Conservation (phyloP, 2,797 vertebrate genomes). For the Triplophysa bombifrons region DNA sequence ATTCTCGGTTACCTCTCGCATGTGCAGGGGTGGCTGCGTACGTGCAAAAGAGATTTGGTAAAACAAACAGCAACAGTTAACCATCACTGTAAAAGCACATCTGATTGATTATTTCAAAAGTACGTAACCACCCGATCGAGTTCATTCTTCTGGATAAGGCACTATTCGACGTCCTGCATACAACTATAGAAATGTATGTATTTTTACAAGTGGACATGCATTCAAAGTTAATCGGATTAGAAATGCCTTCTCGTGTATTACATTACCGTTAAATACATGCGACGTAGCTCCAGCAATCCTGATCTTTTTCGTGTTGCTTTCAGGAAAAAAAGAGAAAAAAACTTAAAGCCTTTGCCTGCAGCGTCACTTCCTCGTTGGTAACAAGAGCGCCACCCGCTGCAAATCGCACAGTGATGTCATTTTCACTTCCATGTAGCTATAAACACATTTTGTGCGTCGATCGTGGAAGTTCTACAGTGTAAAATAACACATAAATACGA, state of each 20-base stretch:
- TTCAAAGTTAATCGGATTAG: neutral
- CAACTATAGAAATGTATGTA: neutral
- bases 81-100: neutral
- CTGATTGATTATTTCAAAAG: conserved; percentile 34
- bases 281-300: conserved; percentile 9
- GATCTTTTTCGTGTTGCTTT: conserved; percentile 37
- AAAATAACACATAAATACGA: neutral
- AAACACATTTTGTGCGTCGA: conserved; percentile 5
- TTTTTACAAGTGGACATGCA: neutral
- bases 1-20: neutral
- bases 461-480: neutral
- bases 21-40: conserved; percentile 4
- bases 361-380: conserved; percentile 84
- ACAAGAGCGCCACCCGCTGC: conserved; percentile 49
- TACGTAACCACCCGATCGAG: conserved; percentile 44
- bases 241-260: conserved; percentile 12
- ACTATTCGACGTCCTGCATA: conserved; percentile 43
- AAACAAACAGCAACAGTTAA: neutral
- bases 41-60: conserved; percentile 11
- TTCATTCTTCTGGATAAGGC: neutral
- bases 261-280: conserved; percentile 42
- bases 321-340: conserved; percentile 55
- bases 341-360: conserved; percentile 74
- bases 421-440: neutral
- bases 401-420: conserved; percentile 29